Percentiles rank a stretch among this genome's conserved stretches.
Conservation (phyloP, 2,797 vertebrate genomes). For the Anas bahamensis region DNA sequence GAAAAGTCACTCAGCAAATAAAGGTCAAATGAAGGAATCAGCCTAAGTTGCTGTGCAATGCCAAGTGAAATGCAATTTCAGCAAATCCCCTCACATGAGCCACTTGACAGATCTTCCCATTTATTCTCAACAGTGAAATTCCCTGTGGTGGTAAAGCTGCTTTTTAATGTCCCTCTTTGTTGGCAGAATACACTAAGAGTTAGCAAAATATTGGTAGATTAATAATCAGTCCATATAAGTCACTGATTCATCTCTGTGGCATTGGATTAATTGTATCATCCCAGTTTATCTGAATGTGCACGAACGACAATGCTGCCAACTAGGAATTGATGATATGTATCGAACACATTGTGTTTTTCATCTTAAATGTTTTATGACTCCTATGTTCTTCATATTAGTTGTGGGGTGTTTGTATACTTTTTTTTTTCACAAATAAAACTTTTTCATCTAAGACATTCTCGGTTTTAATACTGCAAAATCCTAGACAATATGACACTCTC, state of each 20-base stretch:
- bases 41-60: not conserved
- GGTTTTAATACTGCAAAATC: not conserved
- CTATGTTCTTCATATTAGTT: not conserved
- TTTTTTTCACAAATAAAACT: not conserved
- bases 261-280: not conserved
- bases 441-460: not conserved
- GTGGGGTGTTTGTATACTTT: not conserved
- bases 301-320: not conserved
- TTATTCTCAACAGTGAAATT: slow-evolving; percentile 22
- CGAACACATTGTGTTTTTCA: not conserved
- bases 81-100: not conserved
- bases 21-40: slow-evolving; percentile 67
- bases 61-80: slow-evolving; percentile 48
- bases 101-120: not conserved
- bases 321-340: rapidly evolving
- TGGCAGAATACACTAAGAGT: not conserved
- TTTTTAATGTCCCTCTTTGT: not conserved
- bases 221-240: not conserved
- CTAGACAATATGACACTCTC: not conserved
- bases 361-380: not conserved
- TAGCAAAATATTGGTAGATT: not conserved
- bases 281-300: not conserved
- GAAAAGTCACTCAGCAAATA: slow-evolving; percentile 41
- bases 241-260: not conserved
- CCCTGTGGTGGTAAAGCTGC: not conserved